Evolutionary conservation across 2,888 invertebrate species (phyloP).

Genomic region (Eristalinus aeneus): DNA sequence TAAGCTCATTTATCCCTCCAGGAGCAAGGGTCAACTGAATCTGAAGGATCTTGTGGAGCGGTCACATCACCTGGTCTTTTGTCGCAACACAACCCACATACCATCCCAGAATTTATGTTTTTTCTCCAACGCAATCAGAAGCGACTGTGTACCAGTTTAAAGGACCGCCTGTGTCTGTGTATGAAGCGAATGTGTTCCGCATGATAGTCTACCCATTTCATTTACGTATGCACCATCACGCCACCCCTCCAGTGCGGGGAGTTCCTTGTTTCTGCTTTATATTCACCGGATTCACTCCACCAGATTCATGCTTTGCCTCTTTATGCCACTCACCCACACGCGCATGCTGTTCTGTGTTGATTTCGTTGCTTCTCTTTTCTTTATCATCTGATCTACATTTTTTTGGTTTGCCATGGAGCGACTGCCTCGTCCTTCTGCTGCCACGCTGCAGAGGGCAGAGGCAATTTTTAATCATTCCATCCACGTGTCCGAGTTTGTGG

Average conservation of each 20-base stretch:
- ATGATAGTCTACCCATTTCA: slow-evolving; percentile 37
- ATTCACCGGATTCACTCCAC: slow-evolving; percentile 29
- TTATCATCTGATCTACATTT: slow-evolving; percentile 3
- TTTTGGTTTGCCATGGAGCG: slow-evolving; percentile 3
- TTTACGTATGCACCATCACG: slow-evolving; percentile 24
- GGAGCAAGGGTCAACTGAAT: slow-evolving; percentile 37
- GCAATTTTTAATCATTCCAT: slow-evolving; percentile 27
- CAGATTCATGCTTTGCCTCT: slow-evolving; percentile 13
- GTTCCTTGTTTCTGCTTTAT: slow-evolving; percentile 39
- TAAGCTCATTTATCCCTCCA: not conserved
- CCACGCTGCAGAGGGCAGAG: not conserved
- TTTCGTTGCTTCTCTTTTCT: not conserved
- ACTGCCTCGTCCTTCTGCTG: slow-evolving; percentile 40
- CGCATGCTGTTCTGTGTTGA: not conserved
- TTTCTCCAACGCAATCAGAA: not conserved
- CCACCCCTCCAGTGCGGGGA: not conserved
- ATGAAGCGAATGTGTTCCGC: slow-evolving; percentile 27
- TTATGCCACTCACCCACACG: not conserved
- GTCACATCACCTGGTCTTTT: slow-evolving; percentile 7
- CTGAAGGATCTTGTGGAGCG: slow-evolving; percentile 13
- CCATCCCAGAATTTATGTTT: not conserved
- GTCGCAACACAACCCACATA: not conserved
- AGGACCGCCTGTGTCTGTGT: slow-evolving; percentile 4
- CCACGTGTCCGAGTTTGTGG: slow-evolving; percentile 35
- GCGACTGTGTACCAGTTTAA: not conserved